A percentile compares a stretch with the other conserved stretches of the same genome.
Evolutionary conservation across 2,888 invertebrate species (phyloP).

Genomic region (Rhodophaea formosa): DNA sequence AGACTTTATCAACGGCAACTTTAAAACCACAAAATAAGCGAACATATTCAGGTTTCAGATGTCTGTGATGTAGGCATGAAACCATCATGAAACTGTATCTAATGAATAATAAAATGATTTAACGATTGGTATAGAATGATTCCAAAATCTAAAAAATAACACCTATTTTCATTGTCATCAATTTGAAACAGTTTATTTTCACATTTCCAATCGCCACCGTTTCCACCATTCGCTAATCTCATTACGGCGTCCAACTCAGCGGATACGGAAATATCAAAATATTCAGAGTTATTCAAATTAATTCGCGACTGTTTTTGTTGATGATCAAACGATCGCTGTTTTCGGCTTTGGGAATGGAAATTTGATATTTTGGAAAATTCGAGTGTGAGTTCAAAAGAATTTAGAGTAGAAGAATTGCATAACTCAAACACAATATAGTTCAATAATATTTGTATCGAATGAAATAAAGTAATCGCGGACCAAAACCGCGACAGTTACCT

Average conservation of each 20-base stretch:
- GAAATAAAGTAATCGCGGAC: no score
- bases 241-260: conserved; percentile 28
- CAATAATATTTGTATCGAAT: no score
- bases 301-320: conserved; percentile 49
- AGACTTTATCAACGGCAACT: no score
- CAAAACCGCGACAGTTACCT: no score
- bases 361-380: not conserved
- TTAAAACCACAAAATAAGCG: no score
- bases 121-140: no score
- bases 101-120: no score
- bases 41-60: no score
- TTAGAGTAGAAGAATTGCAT: not conserved
- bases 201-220: not conserved
- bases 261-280: conserved; percentile 31
- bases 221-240: conserved; percentile 5
- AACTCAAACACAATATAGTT: no score
- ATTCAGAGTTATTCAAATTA: conserved; percentile 66
- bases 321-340: not conserved
- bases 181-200: not conserved
- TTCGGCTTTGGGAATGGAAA: not conserved
- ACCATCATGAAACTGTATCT: no score
- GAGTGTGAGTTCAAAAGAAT: not conserved
- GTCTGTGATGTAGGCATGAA: no score
- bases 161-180: not conserved
- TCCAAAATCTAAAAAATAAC: no score